Conservation (phyloP, 2,113 vertebrate genomes). For the Pangasianodon hypophthalmus region DNA sequence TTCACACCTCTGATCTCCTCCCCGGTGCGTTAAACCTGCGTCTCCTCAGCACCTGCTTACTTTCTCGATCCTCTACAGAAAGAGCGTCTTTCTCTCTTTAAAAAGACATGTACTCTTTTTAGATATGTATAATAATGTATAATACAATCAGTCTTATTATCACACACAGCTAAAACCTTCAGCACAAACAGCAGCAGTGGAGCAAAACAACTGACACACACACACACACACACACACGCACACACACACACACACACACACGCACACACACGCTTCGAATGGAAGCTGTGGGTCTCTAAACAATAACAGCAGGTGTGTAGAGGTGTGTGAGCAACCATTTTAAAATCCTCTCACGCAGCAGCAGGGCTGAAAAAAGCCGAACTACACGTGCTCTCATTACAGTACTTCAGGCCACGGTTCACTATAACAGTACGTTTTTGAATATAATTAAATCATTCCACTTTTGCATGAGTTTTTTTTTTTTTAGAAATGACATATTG, state of each 20-base stretch:
- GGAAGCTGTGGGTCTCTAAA: too few relatives aligned
- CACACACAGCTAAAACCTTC: neutral
- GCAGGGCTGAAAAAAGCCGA: too few relatives aligned
- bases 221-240: neutral
- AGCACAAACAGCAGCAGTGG: neutral
- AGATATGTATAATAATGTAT: neutral
- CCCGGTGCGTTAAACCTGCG: slow-evolving; percentile 21
- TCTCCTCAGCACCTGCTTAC: slow-evolving; percentile 18
- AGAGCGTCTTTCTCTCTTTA: neutral
- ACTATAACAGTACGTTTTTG: too few relatives aligned
- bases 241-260: slow-evolving; percentile 2
- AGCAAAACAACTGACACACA: neutral
- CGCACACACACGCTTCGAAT: neutral
- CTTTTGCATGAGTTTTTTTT: too few relatives aligned
- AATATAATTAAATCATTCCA: too few relatives aligned
- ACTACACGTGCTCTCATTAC: too few relatives aligned
- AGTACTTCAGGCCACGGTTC: too few relatives aligned
- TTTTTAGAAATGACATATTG: too few relatives aligned
- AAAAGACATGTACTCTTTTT: neutral
- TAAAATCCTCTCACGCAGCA: too few relatives aligned
- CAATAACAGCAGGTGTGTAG: too few relatives aligned
- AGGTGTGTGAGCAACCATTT: too few relatives aligned
- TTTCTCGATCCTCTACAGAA: neutral
- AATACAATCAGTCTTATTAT: neutral
- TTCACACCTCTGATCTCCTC: slow-evolving; percentile 2